Base-by-base conservation (phyloP, 2,797 vertebrate genomes). In the Paguma larvata region DNA sequence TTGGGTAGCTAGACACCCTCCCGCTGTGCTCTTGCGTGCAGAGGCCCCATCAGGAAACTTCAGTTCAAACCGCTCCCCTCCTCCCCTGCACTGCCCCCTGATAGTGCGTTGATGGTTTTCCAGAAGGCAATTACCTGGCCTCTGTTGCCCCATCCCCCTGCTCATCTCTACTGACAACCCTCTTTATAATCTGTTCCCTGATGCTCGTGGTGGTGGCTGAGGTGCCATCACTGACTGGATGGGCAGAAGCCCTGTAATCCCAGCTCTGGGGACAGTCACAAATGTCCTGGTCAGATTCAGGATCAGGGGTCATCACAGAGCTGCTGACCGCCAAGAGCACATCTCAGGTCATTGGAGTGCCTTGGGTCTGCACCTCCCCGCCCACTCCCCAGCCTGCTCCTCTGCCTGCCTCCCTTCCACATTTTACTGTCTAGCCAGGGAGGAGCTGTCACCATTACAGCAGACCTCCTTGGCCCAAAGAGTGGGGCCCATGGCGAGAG, bases 31-130 rank as follows among this genome's bases (percentile, higher is more conserved):
- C 5, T 90, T 13, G 0, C 3, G 1, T 16, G 56, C 48, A 10
- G 6, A 59, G 5, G 9, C 59, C 10, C 25, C 51, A 8, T 12
- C 8, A 14, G 79, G 78, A 48, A 63, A 4, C 62, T 38, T 75
- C 44, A 1, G 19, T 7, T 12, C 30, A 4, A 6, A 15, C 18
- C 6, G 1, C 41, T 5, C 21, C 1, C 5, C 32, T 0, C 0
- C 21, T n/a, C 59, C n/a, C 44, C 19, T 11, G 25, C 12, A 10
- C 16, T 46, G 11, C 15, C 34, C n/a, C 16, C 25, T n/a, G 4
- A 6, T 0, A 1, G 2, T n/a, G 56, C 25, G 0, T 9, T 8
- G 9, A 1, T 0, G 0, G 41, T 21, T 48, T n/a, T 32, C 32
- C 19, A 12, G 41, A 32, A 75, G 53, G 23, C 27, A 30, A 16